phyloP scores from a whole-genome alignment of 2,113 vertebrate genomes.

The Arenaria interpres region DNA sequence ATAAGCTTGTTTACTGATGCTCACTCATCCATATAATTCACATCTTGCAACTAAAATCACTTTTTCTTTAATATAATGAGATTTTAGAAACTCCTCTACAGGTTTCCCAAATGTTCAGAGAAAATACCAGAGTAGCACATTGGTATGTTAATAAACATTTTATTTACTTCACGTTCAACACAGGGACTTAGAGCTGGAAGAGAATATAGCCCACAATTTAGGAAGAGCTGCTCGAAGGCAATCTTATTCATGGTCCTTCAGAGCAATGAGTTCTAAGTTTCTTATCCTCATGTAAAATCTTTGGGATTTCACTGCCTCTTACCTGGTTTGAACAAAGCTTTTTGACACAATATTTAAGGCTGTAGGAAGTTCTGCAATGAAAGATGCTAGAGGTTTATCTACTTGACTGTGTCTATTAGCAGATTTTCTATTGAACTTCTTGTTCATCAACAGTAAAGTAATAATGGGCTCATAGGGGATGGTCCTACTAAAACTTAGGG shows the following conservation, averaged over 20 bases:
- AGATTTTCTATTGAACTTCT: not conserved
- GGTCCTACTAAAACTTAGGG: not conserved
- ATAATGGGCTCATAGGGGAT: not conserved
- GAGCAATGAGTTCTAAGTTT: not conserved
- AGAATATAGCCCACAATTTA: not conserved
- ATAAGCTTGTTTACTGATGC: slow-evolving; percentile 40
- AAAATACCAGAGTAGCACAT: not conserved
- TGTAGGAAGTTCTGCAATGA: not conserved
- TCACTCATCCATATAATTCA: slow-evolving; percentile 36
- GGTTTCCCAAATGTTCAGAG: not conserved
- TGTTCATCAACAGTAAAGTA: not conserved
- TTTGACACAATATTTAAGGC: not conserved
- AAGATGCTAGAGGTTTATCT: not conserved
- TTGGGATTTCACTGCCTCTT: not conserved
- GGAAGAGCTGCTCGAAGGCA: not conserved
- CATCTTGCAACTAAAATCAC: slow-evolving; percentile 9
- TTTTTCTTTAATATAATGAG: slow-evolving; percentile 33
- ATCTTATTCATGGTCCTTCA: not conserved
- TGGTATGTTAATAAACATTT: not conserved
- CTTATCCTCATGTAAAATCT: not conserved
- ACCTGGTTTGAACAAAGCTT: not conserved
- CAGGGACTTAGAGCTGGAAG: not conserved
- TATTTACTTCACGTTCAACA: not conserved
- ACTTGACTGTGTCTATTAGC: not conserved
- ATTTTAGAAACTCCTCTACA: not conserved